Evolutionary conservation across 1,140 invertebrate genomes (phyloP), one percentile per base, ranked within the genome.

Genomic region (Dendroctonus ponderosae): DNA sequence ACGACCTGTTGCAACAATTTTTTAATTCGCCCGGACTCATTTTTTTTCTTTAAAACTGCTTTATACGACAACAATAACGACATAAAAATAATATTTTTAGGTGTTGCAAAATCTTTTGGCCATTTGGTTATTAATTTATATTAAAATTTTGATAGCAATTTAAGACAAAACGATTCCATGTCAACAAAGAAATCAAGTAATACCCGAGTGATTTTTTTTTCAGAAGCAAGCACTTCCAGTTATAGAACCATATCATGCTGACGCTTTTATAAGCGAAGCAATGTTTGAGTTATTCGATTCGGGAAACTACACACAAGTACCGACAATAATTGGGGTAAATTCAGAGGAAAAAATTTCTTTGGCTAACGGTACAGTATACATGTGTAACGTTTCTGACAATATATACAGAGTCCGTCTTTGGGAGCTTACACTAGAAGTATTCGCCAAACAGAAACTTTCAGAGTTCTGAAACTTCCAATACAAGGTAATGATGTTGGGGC

Each of bases 271-370:
- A 8, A 72, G 66, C 7, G 54, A 71, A 52, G 59, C 60, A 5
- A 70, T 70, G 62, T 72, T 72, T 44, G 67, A 71, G 67, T 8
- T 59, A 3, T 66, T 75, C 37, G 40, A 52, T 9, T 52, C 60
- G 15, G 74, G 74, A 60, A 66, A 69, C 9, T 67, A 73, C 43
- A 69, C 66, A 42, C 54, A 72, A 44, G 64, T 72, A 44, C 59
- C 74, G 8, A 65, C 71, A 14, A 63, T 74, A 7, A 48, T 75
- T 41, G 72, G 72, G 41, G 42, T 53, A 9, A 75, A 74, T 66
- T 75, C 74, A 9, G 71, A 74, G 52, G 72, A 75, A 60, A 49
- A 62, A 0, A 54, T 69, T 0, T 0, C 26, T 42, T 11, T 14
- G 5, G 54, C 62, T 5, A 5, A 15, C 15, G 38, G 66, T 68